Conservation (phyloP, 2,888 invertebrate species). For the Acanthacorydalis orientalis region DNA sequence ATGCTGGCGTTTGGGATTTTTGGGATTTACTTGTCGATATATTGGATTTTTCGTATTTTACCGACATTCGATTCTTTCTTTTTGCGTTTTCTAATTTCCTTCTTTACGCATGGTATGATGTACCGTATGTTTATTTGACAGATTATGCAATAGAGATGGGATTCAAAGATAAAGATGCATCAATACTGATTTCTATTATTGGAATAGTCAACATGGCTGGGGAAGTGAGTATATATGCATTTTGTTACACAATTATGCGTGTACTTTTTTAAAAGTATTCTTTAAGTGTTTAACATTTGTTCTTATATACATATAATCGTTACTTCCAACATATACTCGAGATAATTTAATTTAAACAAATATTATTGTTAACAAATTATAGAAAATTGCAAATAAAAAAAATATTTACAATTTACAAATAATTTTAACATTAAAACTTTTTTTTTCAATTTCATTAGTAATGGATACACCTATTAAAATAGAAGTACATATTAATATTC, state of each 20-base stretch:
- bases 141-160: slow-evolving; percentile 62
- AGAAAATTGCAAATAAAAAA: background rate
- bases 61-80: slow-evolving; percentile 52
- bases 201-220: slow-evolving; percentile 80
- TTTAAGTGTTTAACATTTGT: too few species aligned
- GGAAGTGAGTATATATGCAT: slow-evolving; percentile 41
- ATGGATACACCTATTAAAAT: too few species aligned
- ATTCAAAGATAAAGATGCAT: slow-evolving; percentile 52
- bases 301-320: too few species aligned
- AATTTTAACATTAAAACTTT: too few species aligned
- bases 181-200: slow-evolving; percentile 72
- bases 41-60: slow-evolving; percentile 66
- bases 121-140: slow-evolving; percentile 80
- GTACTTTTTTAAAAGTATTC: too few species aligned
- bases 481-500: too few species aligned
- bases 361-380: too few species aligned
- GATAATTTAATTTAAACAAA: too few species aligned
- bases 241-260: background rate
- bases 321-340: too few species aligned
- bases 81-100: slow-evolving; percentile 81
- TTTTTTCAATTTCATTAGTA: too few species aligned
- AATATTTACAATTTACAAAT: too few species aligned
- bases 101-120: slow-evolving; percentile 84
- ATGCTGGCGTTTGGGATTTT: slow-evolving; percentile 58
- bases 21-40: slow-evolving; percentile 62